Percentiles rank a stretch among this genome's conserved stretches.
phyloP scores from a whole-genome alignment of 2,888 invertebrate species.

The Drosophila falleni region DNA sequence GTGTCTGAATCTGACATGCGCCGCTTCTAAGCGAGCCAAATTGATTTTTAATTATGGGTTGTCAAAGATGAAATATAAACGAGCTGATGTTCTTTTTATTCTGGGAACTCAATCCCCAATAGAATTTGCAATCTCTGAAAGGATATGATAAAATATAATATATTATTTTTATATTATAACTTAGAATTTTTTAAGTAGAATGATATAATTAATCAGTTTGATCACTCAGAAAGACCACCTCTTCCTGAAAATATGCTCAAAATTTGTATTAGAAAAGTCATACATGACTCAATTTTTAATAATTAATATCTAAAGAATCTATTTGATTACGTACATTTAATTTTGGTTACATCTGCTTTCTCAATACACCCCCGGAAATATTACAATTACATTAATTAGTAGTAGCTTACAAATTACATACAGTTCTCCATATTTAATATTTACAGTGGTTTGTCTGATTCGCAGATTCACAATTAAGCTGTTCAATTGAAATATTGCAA shows the following conservation, averaged over 20 bases:
- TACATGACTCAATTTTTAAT: neutral
- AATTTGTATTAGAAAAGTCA: no score
- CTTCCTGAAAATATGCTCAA: no score
- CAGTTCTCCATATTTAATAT: slow-evolving; percentile 42
- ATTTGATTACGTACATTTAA: neutral
- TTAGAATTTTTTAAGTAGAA: neutral
- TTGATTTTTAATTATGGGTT: slow-evolving; percentile 76
- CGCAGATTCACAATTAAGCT: slow-evolving; percentile 64
- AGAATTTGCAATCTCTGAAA: neutral
- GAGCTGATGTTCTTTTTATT: slow-evolving; percentile 47
- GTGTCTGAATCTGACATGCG: slow-evolving; percentile 49
- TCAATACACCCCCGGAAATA: neutral
- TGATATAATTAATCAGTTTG: neutral
- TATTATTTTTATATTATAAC: neutral
- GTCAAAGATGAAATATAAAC: slow-evolving; percentile 59
- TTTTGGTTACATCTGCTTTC: neutral
- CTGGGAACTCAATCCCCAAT: slow-evolving; percentile 52
- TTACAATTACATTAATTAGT: neutral
- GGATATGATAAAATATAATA: neutral
- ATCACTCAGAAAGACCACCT: neutral
- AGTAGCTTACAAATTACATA: slow-evolving; percentile 9
- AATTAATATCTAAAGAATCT: neutral
- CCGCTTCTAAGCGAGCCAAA: slow-evolving; percentile 66
- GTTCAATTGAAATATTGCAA: slow-evolving; percentile 70
- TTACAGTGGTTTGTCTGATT: slow-evolving; percentile 4